Conservation (phyloP, 2,888 invertebrate species). For the Tuberolachnus salignus region DNA sequence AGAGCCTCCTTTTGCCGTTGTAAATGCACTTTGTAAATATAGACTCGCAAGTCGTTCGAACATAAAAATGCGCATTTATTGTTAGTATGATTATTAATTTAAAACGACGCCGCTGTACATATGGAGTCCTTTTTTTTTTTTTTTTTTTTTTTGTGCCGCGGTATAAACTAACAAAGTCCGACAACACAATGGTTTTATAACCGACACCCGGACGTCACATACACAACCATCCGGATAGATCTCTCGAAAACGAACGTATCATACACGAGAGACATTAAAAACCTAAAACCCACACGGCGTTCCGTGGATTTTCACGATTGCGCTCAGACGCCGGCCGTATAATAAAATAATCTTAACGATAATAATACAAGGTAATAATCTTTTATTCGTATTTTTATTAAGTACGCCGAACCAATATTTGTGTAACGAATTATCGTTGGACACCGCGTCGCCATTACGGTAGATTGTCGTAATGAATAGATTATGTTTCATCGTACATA, state of each 20-base stretch:
- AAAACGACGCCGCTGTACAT: slow-evolving; percentile 19
- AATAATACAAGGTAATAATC: too few species aligned
- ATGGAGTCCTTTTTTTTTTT: neutral
- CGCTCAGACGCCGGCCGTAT: neutral
- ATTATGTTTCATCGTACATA: too few species aligned
- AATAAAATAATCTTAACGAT: neutral
- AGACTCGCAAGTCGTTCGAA: slow-evolving; percentile 13
- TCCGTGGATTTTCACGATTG: neutral
- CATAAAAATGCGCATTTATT: slow-evolving; percentile 21
- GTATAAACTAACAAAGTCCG: slow-evolving; percentile 20
- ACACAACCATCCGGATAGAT: too few species aligned
- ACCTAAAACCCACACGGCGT: neutral
- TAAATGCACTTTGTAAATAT: slow-evolving; percentile 27
- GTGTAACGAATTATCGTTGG: neutral
- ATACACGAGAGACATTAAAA: slow-evolving; percentile 1
- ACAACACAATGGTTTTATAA: slow-evolving; percentile 39
- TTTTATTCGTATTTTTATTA: too few species aligned
- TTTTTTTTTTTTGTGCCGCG: neutral
- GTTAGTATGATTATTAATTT: slow-evolving; percentile 1
- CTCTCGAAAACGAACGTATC: neutral
- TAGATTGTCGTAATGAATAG: neutral
- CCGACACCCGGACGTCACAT: neutral
- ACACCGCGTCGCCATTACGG: neutral
- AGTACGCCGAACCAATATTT: slow-evolving; percentile 9
- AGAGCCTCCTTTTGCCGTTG: neutral